Evolutionary conservation across 2,888 invertebrate genomes (phyloP).

Genomic region (Pseudococcus viburni): DNA sequence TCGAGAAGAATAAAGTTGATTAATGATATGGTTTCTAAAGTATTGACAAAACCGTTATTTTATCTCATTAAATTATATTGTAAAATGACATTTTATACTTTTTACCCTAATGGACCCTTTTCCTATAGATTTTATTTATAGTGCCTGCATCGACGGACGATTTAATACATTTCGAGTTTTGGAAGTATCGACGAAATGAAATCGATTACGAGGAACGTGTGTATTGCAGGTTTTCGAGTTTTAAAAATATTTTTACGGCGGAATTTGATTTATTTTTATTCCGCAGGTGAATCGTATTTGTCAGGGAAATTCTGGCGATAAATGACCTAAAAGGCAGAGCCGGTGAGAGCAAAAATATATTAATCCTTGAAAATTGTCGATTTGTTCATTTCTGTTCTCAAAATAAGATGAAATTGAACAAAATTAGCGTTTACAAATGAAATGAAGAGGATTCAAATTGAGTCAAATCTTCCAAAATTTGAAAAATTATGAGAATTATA

Average conservation of each 20-base stretch:
- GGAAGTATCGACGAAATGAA: neutral
- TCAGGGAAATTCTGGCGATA: too few relatives aligned
- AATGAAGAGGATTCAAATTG: too few relatives aligned
- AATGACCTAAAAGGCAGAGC: too few relatives aligned
- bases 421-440: too few relatives aligned
- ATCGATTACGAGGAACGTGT: neutral
- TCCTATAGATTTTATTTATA: neutral
- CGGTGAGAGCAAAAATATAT: too few relatives aligned
- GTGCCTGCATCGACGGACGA: neutral
- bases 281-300: neutral
- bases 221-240: neutral
- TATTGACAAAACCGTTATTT: conserved; percentile 6
- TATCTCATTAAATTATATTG: conserved; percentile 15
- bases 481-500: too few relatives aligned
- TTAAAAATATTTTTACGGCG: too few relatives aligned
- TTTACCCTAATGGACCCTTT: neutral
- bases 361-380: too few relatives aligned
- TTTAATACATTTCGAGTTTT: neutral
- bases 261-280: neutral
- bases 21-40: neutral
- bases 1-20: neutral
- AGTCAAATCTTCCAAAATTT: too few relatives aligned
- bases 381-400: too few relatives aligned
- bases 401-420: too few relatives aligned
- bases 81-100: neutral